Evolutionary conservation across 1,140 invertebrate genomes (phyloP), one percentile per base, ranked within the genome.

Genomic region (Proales similis): DNA sequence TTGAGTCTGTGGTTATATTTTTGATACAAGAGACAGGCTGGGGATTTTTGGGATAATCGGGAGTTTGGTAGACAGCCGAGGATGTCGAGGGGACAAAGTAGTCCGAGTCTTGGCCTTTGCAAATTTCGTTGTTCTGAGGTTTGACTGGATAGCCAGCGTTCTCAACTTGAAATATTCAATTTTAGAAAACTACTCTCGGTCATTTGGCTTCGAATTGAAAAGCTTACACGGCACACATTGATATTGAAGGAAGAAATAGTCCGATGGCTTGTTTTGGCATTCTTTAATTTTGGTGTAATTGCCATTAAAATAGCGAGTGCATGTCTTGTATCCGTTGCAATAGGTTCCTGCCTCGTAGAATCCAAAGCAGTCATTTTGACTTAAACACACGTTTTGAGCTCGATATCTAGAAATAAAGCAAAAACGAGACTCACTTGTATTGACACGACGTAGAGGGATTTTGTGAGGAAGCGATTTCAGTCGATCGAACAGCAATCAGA

Each of bases 291-390:
- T 36, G 20, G 51, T 17, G 17, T 22, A 17, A 57, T 19, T 42
- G 19, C 22, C 14, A 30, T 42, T 42, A 29, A 57, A 57, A 29
- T 36, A 57, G 11, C 39, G 17, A 42, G 22, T 42, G 12, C 51
- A 57, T 12, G 33, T 19, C 32, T 57, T 24, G 27, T 17, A 42
- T 14, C 51, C 51, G 11, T 22, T 29, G 24, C 51, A 57, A 17
- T 26, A 39, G 45, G 45, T 30, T n/a, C 9, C 9, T 26, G 51
- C 33, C 0, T 24, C 20, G n/a, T 36, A 42, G 11, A 42, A 42
- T 29, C 51, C 51, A 42, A 57, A 57, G 29, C 51, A 57, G 30
- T 57, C 51, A 26, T 39, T 57, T 24, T 36, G 51, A 42, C 51
- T 57, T 17, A 39, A n/a, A 30, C n/a, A n/a, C n/a, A n/a, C n/a